Evolutionary conservation across 2,888 invertebrate genomes (phyloP).

Genomic region (Vannuccia rotundouncinata): DNA sequence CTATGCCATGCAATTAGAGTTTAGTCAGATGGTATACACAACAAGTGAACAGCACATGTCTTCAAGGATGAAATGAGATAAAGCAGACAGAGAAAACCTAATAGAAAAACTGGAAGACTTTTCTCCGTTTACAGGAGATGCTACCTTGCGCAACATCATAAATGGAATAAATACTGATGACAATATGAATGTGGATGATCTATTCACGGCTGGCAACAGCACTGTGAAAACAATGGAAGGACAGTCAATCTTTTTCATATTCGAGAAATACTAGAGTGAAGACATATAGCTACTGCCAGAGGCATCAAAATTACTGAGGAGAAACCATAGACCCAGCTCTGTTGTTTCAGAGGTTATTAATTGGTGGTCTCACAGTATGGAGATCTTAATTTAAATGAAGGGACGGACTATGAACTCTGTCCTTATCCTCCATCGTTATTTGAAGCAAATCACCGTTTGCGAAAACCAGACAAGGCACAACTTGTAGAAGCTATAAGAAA

Average conservation of each 20-base stretch:
- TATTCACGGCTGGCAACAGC: conserved; percentile 31
- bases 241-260: conserved; percentile 38
- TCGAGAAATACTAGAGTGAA: conserved; percentile 39
- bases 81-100: neutral
- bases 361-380: conserved; percentile 30
- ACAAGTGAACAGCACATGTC: neutral
- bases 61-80: neutral
- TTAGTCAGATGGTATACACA: neutral
- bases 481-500: conserved; percentile 22
- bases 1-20: neutral
- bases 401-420: conserved; percentile 22
- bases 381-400: neutral
- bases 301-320: conserved; percentile 32
- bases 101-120: neutral
- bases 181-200: neutral
- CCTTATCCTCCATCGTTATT: conserved; percentile 7
- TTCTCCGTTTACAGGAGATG: neutral
- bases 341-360: conserved; percentile 31
- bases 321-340: conserved; percentile 34
- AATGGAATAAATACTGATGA: neutral
- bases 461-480: conserved; percentile 36
- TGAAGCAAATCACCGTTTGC: conserved; percentile 31
- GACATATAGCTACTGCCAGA: neutral
- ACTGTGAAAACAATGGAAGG: conserved; percentile 41
- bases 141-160: neutral